Percentiles rank a stretch among this genome's conserved stretches.
Conservation (phyloP, 2,113 vertebrate species). For the Cinclus cinclus region DNA sequence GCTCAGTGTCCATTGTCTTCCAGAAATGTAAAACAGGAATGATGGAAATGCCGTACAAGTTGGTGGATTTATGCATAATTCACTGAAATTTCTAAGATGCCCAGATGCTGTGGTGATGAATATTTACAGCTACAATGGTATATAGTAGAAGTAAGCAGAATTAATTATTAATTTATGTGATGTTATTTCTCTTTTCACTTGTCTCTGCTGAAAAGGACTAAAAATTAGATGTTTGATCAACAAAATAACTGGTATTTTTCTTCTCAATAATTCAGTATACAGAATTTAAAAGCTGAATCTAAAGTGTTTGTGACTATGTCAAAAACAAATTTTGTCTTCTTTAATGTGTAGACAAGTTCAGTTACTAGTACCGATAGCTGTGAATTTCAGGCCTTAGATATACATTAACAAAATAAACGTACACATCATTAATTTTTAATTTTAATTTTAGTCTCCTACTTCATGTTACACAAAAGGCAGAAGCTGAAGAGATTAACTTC, state of each 20-base stretch:
- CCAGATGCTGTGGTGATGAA: neutral
- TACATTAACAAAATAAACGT: neutral
- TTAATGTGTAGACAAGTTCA: neutral
- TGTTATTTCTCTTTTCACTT: neutral
- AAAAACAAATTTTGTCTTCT: neutral
- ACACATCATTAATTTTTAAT: neutral
- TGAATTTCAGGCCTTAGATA: neutral
- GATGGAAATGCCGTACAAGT: neutral
- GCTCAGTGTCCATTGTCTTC: neutral
- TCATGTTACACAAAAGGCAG: neutral
- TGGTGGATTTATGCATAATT: neutral
- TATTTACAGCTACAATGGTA: neutral
- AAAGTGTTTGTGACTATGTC: rapidly evolving
- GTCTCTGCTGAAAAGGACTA: neutral
- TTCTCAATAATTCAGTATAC: neutral
- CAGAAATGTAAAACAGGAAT: neutral
- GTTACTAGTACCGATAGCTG: neutral
- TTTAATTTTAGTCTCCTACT: neutral
- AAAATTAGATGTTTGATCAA: neutral
- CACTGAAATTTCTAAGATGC: neutral
- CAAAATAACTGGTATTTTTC: neutral
- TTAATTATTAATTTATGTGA: neutral
- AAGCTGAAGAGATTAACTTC: neutral
- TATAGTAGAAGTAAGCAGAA: neutral
- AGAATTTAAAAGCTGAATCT: neutral